Evolutionary conservation across 2,797 vertebrate species (phyloP).

Genomic region (Rhynchonycteris naso): DNA sequence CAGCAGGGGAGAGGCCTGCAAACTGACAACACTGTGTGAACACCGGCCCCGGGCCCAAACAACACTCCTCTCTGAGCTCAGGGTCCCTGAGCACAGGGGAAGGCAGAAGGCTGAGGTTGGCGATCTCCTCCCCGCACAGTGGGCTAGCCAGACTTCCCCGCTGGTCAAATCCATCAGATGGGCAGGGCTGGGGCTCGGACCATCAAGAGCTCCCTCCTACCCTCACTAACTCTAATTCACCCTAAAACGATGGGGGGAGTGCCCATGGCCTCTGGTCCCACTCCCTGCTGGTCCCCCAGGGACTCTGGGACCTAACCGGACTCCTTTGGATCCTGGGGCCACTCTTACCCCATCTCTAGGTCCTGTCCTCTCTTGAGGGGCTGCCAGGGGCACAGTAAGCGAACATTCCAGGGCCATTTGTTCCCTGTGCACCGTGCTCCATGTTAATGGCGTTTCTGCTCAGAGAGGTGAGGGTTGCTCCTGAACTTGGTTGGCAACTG

Average conservation of each 20-base stretch:
- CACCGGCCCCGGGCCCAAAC: not conserved
- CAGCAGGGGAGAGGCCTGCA: not conserved
- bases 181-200: not conserved
- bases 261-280: not conserved
- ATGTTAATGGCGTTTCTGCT: not conserved
- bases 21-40: accelerated
- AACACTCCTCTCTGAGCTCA: not conserved
- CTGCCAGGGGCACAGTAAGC: not conserved
- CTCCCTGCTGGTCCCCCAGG: not conserved
- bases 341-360: not conserved
- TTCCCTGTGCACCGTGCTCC: not conserved
- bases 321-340: not conserved
- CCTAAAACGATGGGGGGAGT: not conserved
- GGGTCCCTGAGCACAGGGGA: not conserved
- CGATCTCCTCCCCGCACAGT: too few species aligned
- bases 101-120: not conserved
- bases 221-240: not conserved
- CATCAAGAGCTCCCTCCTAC: not conserved
- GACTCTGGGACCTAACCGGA: not conserved
- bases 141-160: not conserved
- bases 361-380: not conserved
- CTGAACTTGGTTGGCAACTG: not conserved
- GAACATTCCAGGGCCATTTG: not conserved
- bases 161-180: not conserved
- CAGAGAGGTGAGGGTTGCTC: not conserved